Conservation (phyloP, 2,797 vertebrate genomes). For the Tenualosa thibaudeaui region DNA sequence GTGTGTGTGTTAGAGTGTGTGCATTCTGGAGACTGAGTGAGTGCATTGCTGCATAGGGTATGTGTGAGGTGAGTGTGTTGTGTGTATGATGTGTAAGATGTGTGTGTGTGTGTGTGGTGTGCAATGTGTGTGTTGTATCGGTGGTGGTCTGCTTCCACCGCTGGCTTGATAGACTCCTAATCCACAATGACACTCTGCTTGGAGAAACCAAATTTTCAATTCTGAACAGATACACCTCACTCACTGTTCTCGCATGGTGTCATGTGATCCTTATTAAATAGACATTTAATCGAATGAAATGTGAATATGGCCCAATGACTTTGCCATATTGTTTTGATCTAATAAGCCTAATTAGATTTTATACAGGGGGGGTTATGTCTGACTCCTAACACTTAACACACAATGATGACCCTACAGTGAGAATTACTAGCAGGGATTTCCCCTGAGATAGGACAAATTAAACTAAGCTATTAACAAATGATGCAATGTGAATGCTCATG, state of each 20-base stretch:
- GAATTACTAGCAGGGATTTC: not conserved
- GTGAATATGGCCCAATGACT: not conserved
- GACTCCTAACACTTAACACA: not conserved
- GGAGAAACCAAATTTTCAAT: not conserved
- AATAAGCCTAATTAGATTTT: slow-evolving; percentile 5
- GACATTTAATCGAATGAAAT: slow-evolving; percentile 13
- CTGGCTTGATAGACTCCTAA: slow-evolving; percentile 2
- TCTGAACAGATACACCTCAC: not conserved
- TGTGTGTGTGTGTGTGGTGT: no score
- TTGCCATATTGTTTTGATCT: slow-evolving; percentile 5
- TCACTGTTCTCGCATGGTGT: not conserved
- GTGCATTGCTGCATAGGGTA: not conserved
- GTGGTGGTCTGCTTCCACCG: not conserved
- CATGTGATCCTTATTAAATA: slow-evolving; percentile 16
- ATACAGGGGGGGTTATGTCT: not conserved
- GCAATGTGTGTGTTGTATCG: not conserved
- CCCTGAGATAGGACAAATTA: not conserved
- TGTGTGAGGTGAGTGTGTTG: not conserved
- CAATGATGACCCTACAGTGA: not conserved
- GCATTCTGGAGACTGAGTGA: not conserved
- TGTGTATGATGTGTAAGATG: no score
- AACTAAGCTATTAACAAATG: not conserved
- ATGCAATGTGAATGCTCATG: not conserved
- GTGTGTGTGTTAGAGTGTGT: not conserved
- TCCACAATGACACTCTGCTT: not conserved